Conservation (phyloP, 2,113 vertebrate genomes). For the Apeltes quadracus region DNA sequence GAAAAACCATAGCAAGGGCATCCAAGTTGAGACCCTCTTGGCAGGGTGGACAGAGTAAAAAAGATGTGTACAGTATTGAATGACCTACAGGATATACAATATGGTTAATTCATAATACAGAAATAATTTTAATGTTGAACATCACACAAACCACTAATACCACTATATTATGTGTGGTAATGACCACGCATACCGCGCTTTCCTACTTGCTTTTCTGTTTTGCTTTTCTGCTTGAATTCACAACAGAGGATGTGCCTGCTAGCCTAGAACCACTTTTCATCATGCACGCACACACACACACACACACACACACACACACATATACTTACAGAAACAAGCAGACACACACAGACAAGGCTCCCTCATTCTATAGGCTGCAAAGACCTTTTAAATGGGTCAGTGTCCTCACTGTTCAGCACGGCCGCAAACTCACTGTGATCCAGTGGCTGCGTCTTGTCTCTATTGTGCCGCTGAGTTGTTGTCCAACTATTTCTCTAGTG, state of each 20-base stretch:
- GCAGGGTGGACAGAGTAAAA: too few relatives aligned
- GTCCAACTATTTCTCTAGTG: background rate
- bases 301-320: constrained; percentile 8
- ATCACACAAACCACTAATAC: too few relatives aligned
- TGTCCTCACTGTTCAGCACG: constrained; percentile 1
- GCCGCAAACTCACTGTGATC: constrained; percentile 19
- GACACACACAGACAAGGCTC: constrained; percentile 2
- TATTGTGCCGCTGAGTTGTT: background rate
- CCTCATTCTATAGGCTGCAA: constrained; percentile 9
- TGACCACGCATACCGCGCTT: too few relatives aligned
- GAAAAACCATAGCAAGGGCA: too few relatives aligned
- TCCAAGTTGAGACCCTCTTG: too few relatives aligned
- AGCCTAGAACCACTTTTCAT: constrained; percentile 37
- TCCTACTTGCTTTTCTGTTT: too few relatives aligned
- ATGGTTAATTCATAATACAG: too few relatives aligned
- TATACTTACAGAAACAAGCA: constrained; percentile 14
- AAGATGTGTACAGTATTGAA: too few relatives aligned
- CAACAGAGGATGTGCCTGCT: background rate
- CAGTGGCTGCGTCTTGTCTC: background rate
- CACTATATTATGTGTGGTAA: too few relatives aligned
- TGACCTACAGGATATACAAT: too few relatives aligned
- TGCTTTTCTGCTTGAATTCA: too few relatives aligned
- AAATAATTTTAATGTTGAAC: too few relatives aligned
- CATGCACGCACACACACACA: constrained; percentile 6
- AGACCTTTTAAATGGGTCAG: constrained; percentile 30